phyloP scores from a whole-genome alignment of 1,140 invertebrate genomes.

The Drosophila dunni region DNA sequence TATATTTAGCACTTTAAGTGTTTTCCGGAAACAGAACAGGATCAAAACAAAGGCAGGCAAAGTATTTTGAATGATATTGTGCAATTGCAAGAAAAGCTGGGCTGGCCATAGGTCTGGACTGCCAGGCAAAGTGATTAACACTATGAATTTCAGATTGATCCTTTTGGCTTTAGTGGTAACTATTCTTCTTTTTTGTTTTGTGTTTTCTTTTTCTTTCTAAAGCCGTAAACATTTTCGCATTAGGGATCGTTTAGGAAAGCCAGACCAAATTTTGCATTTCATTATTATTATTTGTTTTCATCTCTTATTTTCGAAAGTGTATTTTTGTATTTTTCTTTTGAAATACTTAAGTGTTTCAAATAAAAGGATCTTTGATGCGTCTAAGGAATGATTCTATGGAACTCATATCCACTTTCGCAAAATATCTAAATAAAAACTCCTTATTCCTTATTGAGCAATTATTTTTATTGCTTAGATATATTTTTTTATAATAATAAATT shows the following conservation, averaged over 20 bases:
- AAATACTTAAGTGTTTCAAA: conserved; percentile 10
- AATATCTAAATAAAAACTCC: background rate
- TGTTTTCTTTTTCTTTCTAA: background rate
- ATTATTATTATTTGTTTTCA: conserved; percentile 39
- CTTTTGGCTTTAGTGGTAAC: conserved; percentile 23
- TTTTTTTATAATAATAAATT: no score
- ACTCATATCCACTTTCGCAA: background rate
- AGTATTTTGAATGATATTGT: background rate
- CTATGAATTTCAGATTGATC: conserved; percentile 39
- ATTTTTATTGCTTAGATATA: no score
- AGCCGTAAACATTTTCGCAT: conserved; percentile 19
- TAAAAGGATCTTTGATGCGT: background rate
- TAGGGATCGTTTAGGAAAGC: conserved; percentile 1
- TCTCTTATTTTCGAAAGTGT: conserved; percentile 3
- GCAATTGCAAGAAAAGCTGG: background rate
- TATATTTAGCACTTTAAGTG: background rate
- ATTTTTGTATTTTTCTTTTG: conserved; percentile 18
- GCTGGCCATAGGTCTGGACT: background rate
- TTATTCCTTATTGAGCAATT: background rate
- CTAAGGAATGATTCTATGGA: background rate
- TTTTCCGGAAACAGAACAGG: background rate
- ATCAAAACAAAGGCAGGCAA: background rate
- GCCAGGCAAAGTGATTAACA: conserved; percentile 37
- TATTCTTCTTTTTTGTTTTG: conserved; percentile 3
- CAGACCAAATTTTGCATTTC: conserved; percentile 11